phyloP scores from a whole-genome alignment of 37 sponge, comb jelly and placozoan genomes.

The Haliclona indistincta region DNA sequence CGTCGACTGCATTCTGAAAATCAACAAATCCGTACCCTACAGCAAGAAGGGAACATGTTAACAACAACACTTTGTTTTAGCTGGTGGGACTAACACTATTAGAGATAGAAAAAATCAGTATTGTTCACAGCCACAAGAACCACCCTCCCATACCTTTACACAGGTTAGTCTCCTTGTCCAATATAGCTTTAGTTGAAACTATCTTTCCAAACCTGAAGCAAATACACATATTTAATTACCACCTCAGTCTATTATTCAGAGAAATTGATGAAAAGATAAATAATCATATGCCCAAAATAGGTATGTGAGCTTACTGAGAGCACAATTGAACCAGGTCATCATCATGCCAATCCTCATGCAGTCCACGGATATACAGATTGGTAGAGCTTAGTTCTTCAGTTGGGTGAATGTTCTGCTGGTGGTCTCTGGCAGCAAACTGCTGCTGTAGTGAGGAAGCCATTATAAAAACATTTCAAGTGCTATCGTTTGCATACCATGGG shows the following conservation, averaged over 20 bases:
- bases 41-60: neutral
- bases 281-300: conserved; percentile 5
- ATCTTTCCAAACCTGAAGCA: conserved; percentile 90
- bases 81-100: neutral
- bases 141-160: conserved; percentile 81
- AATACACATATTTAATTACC: neutral
- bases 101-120: neutral
- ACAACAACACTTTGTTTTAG: neutral
- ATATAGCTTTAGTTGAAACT: conserved; percentile 91
- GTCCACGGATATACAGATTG: conserved; percentile 94
- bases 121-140: neutral
- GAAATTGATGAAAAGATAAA: neutral
- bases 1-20: conserved; percentile 83
- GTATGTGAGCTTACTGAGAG: conserved; percentile 53
- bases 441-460: too few species aligned
- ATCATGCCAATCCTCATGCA: conserved; percentile 81
- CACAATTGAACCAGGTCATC: conserved; percentile 87
- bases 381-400: conserved; percentile 75
- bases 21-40: conserved; percentile 98
- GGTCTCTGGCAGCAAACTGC: neutral
- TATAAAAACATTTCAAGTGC: too few species aligned
- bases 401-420: neutral
- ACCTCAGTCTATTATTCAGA: neutral
- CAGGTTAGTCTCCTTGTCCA: conserved; percentile 86
- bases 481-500: too few species aligned